Conservation (phyloP, 2,113 vertebrate species). For the Egretta garzetta region DNA sequence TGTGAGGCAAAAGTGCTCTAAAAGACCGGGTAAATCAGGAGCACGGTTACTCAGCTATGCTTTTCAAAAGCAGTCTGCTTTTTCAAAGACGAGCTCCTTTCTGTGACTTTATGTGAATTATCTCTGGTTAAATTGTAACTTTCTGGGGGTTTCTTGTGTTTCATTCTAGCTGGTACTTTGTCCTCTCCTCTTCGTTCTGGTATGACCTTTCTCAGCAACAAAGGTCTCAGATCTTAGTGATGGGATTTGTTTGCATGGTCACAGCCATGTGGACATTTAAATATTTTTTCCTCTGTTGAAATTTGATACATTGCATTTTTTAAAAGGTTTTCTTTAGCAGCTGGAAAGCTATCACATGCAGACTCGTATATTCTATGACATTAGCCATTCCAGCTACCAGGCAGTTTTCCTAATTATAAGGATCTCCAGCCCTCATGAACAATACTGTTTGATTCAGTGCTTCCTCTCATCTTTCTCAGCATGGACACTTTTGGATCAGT, state of each 20-base stretch:
- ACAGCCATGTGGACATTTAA: background rate
- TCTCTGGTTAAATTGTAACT: background rate
- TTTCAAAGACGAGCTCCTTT: background rate
- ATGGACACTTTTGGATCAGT: background rate
- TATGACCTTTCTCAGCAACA: background rate
- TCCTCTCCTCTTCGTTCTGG: background rate
- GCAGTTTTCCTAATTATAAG: background rate
- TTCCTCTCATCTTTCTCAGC: background rate
- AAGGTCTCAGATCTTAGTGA: background rate
- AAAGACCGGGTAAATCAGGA: background rate
- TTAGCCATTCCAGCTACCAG: background rate
- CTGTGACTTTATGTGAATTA: background rate
- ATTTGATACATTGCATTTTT: background rate
- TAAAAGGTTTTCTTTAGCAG: background rate
- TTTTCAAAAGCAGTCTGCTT: background rate
- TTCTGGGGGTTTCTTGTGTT: background rate
- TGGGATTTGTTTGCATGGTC: background rate
- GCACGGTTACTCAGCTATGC: background rate
- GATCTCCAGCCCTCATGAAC: background rate
- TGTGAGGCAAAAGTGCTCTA: background rate
- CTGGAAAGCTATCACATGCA: background rate
- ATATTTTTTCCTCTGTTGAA: background rate
- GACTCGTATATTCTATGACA: background rate
- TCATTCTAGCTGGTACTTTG: rapidly evolving
- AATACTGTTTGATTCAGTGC: background rate